phyloP scores from a whole-genome alignment of 2,797 vertebrate genomes.

The Balearica regulorum region DNA sequence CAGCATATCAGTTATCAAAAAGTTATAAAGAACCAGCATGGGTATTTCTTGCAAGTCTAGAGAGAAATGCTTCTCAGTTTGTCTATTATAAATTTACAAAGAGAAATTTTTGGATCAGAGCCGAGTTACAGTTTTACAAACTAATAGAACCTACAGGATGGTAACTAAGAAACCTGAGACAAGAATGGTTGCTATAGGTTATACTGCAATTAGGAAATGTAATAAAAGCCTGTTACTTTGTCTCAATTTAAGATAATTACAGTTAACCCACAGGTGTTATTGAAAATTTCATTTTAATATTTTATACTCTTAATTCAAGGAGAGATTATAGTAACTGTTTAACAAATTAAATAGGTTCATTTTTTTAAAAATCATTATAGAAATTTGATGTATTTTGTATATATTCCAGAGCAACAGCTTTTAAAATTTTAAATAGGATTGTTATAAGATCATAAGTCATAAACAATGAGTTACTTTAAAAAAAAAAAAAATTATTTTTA shows the following conservation, averaged over 20 bases:
- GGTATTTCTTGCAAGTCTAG: background rate
- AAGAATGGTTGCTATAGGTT: background rate
- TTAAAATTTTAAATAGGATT: background rate
- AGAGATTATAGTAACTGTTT: background rate
- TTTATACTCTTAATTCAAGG: background rate
- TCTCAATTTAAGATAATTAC: background rate
- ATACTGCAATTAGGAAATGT: background rate
- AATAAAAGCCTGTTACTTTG: constrained; percentile 25
- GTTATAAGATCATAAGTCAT: background rate
- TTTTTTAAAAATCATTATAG: background rate
- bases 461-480: background rate
- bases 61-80: background rate
- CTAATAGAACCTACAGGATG: background rate
- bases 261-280: background rate
- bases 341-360: background rate
- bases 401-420: background rate
- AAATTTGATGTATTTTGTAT: background rate
- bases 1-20: background rate
- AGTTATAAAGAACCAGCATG: background rate
- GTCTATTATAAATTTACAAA: background rate
- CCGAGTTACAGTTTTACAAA: background rate
- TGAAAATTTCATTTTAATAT: background rate
- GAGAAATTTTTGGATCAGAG: background rate
- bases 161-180: background rate
- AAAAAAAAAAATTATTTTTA: background rate